Evolutionary conservation across 2,888 invertebrate genomes (phyloP).

Genomic region (Drosophila nr. fundita): DNA sequence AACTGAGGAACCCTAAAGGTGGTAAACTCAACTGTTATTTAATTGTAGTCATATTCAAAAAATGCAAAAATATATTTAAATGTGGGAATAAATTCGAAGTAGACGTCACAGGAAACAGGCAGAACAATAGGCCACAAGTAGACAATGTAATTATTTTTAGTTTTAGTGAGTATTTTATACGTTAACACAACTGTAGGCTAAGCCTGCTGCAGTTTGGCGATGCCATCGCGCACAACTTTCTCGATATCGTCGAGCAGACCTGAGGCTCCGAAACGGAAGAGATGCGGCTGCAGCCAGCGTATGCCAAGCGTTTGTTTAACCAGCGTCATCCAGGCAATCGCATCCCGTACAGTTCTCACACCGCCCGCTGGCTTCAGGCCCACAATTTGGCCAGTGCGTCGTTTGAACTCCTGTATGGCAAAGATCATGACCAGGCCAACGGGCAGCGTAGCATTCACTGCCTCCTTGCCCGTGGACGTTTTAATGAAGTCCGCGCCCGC

Average conservation of each 20-base stretch:
- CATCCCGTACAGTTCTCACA: slow-evolving; percentile 93
- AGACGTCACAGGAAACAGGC: slow-evolving; percentile 16
- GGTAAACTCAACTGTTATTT: slow-evolving; percentile 42
- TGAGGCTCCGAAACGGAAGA: slow-evolving; percentile 98
- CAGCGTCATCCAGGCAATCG: slow-evolving; percentile 93
- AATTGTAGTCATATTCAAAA: slow-evolving; percentile 61
- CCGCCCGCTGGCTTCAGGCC: slow-evolving; percentile 99
- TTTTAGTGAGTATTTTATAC: slow-evolving; percentile 11
- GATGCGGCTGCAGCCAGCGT: slow-evolving; percentile 91
- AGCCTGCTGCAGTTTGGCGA: slow-evolving; percentile 37
- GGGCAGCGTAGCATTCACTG: slow-evolving; percentile 96
- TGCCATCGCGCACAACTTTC: slow-evolving; percentile 79
- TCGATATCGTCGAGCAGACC: slow-evolving; percentile 93
- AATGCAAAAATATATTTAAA: slow-evolving; percentile 54
- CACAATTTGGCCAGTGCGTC: slow-evolving; percentile 90
- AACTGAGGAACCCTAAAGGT: slow-evolving; percentile 15
- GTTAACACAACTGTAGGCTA: neutral
- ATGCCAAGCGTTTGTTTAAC: slow-evolving; percentile 93
- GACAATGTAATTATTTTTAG: slow-evolving; percentile 1
- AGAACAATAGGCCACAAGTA: neutral
- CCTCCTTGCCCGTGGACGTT: slow-evolving; percentile 98
- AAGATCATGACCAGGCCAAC: slow-evolving; percentile 97
- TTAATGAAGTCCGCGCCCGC: slow-evolving; percentile 99
- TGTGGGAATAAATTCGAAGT: slow-evolving; percentile 27
- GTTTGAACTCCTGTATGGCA: slow-evolving; percentile 93